Conservation (phyloP, 2,888 invertebrate species). For the Aricia artaxerxes region DNA sequence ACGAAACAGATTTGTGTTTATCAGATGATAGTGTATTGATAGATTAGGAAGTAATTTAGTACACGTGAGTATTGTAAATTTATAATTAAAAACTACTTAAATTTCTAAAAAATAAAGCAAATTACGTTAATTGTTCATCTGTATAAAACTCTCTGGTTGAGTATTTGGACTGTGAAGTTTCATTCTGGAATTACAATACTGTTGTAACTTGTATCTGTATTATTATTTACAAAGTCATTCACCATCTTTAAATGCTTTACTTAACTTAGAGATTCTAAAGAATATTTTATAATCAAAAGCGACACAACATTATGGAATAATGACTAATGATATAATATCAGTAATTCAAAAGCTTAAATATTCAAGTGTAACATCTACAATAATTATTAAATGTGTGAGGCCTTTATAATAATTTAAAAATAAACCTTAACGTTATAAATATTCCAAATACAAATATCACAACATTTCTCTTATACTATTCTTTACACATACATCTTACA, state of each 20-base stretch:
- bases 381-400: neutral
- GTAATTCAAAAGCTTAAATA: slow-evolving; percentile 5
- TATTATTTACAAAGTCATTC: neutral
- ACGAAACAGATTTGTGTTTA: slow-evolving; percentile 32
- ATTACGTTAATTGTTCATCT: neutral
- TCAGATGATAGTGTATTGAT: neutral
- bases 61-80: neutral
- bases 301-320: slow-evolving; percentile 6
- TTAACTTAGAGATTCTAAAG: neutral
- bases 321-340: slow-evolving; percentile 11
- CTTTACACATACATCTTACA: slow-evolving; percentile 73
- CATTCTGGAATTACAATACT: neutral
- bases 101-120: neutral
- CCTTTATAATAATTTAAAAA: slow-evolving; percentile 26
- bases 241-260: neutral
- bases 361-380: slow-evolving; percentile 1
- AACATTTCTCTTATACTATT: slow-evolving; percentile 75
- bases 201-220: neutral
- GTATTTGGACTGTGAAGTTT: neutral
- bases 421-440: slow-evolving; percentile 56
- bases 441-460: slow-evolving; percentile 81
- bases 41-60: neutral
- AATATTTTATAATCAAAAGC: slow-evolving; percentile 10
- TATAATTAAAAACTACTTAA: neutral
- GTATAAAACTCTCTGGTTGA: neutral